Evolutionary conservation across 92 coral and sea anemone genomes (phyloP), one percentile per base, ranked within the genome.

Genomic region (Epizoanthus stellaris): DNA sequence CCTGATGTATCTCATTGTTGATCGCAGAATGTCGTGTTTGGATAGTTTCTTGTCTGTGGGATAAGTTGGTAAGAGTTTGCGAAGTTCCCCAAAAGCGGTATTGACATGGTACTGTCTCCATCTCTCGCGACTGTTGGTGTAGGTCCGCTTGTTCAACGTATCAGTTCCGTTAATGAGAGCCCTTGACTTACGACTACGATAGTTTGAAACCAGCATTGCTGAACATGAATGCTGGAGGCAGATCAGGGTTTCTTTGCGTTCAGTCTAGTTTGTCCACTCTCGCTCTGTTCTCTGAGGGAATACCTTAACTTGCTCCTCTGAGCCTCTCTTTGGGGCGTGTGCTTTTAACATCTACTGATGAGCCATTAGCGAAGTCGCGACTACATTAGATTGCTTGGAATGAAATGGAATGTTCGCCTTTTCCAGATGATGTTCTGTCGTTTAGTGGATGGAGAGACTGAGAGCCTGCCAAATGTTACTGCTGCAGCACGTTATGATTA

Each of bases 81-180:
- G 89, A 36, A 94, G 98, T 23, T 94, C 98, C 16, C 90, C 92
- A 56, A 94, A 94, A 13, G 98, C 98, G 67, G 88, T 73, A 67
- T 94, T 94, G 4, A 94, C 98, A 45, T 94, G 93, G 70, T 94
- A 89, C 23, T 94, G 98, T 25, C 98, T 59, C 98, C 98, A 94
- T 39, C 98, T 84, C 56, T 94, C 98, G 9, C 98, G 90, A 56
- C 94, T 94, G 85, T 94, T 94, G 8, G 98, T 94, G 56, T 89
- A 92, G 20, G 86, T 89, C 63, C 98, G 57, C 47, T 45, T 79
- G 8, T 11, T 79, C 59, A 79, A 38, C 6, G 83, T 38, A 53
- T 63, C 60, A 10, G 15, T n/a, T 4, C 71, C 34, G 17, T 42
- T 49, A 6, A 30, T 30, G 36, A 20, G 45, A 20, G 83, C 4